Base-by-base conservation (phyloP, 2,888 invertebrate species). In the Eristalis tenax region DNA sequence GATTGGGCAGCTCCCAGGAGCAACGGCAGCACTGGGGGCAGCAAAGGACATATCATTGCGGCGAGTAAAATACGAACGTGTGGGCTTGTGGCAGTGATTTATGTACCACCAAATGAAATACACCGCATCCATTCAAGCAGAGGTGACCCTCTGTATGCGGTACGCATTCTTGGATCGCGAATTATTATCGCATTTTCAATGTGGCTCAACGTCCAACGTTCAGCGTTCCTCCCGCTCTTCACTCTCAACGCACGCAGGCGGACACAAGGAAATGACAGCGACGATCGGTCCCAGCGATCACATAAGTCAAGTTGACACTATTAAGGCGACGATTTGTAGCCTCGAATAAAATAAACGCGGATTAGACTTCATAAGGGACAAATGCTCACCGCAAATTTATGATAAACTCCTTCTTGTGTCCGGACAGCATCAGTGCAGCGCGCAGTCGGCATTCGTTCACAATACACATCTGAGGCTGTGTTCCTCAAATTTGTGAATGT, bases 291-390 rank as follows among this genome's bases (percentile, higher is more conserved):
- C 89, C 90, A 88, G 59, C 90, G 91, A 89, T 90, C 90, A 89
- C 91, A 92, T 92, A 92, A 92, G 90, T 92, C 92, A 92, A 90
- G 91, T 92, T 92, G 92, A 92, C 92, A 91, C 91, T 92, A 92
- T 92, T 92, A 92, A 92, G 92, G 92, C 92, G 92, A 92, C 92
- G 92, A 92, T 92, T 92, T 92, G 92, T 92, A 92, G 92, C 91
- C 90, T 91, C 90, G 91, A 92, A 92, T 92, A 92, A 92, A 92
- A 92, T 92, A 92, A 92, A 92, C 92, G 92, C 92, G 92, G 92
- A 92, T 92, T 92, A 92, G 91, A 91, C 92, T 91, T 91, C 92
- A 92, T 92, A 92, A 92, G 91, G 92, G 92, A 92, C 92, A 92
- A 92, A 92, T 92, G 91, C 92, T 92, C 92, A 91, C 90, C 89